phyloP scores from a whole-genome alignment of 2,113 vertebrate genomes.

The Morone chrysops region DNA sequence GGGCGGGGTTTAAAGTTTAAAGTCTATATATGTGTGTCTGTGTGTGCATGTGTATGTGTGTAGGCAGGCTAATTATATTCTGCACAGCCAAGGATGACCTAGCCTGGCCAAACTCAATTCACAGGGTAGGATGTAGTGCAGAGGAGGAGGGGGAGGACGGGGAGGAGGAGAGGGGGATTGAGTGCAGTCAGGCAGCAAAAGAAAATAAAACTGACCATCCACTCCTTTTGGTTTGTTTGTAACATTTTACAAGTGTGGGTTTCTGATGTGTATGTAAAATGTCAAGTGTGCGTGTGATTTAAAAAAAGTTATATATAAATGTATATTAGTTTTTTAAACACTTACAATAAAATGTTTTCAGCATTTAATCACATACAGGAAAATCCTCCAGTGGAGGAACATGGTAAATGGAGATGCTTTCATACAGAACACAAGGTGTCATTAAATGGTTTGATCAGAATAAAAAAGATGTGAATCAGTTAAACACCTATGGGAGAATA shows the following conservation, averaged over 20 bases:
- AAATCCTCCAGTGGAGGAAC: too few species aligned
- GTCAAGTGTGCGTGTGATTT: too few species aligned
- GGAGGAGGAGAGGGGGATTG: slow-evolving; percentile 4
- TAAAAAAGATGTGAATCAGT: too few species aligned
- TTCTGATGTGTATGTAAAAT: not conserved
- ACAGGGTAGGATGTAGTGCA: slow-evolving; percentile 54
- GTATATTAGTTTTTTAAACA: too few species aligned
- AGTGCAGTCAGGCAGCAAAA: slow-evolving; percentile 58
- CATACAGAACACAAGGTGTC: too few species aligned
- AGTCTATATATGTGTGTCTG: slow-evolving; percentile 60
- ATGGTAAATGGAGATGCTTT: too few species aligned
- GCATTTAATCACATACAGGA: too few species aligned
- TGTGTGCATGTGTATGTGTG: slow-evolving; percentile 51
- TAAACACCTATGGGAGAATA: too few species aligned
- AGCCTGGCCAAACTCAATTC: slow-evolving; percentile 60
- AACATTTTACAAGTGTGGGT: slow-evolving; percentile 22
- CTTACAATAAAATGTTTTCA: too few species aligned
- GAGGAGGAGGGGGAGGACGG: slow-evolving; percentile 7
- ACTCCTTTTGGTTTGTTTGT: slow-evolving; percentile 22
- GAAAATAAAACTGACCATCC: slow-evolving; percentile 17
- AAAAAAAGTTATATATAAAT: not conserved
- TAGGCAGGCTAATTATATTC: slow-evolving; percentile 79
- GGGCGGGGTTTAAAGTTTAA: slow-evolving; percentile 76
- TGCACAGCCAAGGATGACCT: slow-evolving; percentile 74
- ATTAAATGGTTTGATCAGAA: too few species aligned